Conservation (phyloP, 35 echinoderm and acorn worm species). For the Diadema setosum region DNA sequence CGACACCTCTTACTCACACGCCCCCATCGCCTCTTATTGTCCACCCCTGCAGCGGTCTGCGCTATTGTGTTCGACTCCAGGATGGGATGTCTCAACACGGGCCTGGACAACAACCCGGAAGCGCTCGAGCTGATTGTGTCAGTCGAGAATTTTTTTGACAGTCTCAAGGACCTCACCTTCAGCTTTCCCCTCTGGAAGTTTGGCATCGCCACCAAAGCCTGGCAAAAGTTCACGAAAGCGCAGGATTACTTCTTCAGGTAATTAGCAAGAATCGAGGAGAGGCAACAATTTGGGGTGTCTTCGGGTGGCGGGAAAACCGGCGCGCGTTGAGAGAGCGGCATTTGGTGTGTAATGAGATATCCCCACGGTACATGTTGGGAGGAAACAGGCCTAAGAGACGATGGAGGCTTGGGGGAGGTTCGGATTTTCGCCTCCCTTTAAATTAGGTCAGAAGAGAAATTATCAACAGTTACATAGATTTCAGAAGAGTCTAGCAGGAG, state of each 20-base stretch:
- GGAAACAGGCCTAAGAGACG: no score
- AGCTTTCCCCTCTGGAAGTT: slow-evolving; percentile 88
- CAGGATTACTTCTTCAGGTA: slow-evolving; percentile 85
- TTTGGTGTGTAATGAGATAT: neutral
- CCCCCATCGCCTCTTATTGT: no score
- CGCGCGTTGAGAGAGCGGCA: neutral
- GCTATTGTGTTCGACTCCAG: slow-evolving; percentile 56
- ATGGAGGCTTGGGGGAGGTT: no score
- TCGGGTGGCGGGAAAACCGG: neutral
- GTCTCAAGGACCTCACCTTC: slow-evolving; percentile 80
- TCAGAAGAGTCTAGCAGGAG: no score
- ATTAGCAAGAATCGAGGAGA: neutral
- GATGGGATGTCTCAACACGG: slow-evolving; percentile 65
- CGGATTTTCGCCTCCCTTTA: no score
- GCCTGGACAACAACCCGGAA: slow-evolving; percentile 23
- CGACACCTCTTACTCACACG: no score
- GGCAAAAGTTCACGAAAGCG: slow-evolving; percentile 77
- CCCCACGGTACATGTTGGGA: no score
- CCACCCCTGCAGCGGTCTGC: slow-evolving; percentile 46
- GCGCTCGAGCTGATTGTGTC: slow-evolving; percentile 65
- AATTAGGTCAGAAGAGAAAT: no score
- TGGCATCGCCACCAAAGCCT: slow-evolving; percentile 68
- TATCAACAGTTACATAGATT: no score
- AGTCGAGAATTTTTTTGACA: slow-evolving; percentile 46
- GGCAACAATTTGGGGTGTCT: neutral